These are phyloP conservation scores for Geotrypetes seraphini DNA, from an alignment of 2,797 vertebrate genomes.

Conservation along the genomic window DNA sequence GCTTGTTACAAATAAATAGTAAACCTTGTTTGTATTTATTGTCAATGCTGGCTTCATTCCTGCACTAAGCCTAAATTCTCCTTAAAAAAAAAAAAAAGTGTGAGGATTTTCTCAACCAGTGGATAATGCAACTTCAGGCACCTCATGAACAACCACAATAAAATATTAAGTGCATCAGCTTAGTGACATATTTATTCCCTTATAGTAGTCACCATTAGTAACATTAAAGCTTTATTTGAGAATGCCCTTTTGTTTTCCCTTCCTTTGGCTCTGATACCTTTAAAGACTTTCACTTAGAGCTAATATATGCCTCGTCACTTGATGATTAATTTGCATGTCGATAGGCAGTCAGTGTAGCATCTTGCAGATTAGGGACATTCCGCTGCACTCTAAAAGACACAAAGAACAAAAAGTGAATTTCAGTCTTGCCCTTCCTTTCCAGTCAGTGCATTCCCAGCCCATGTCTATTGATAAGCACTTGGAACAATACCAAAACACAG, in stretches of 20 bases:
- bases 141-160: slow-evolving; percentile 1
- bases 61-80: too few species aligned
- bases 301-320: slow-evolving; percentile 36
- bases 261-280: slow-evolving; percentile 22
- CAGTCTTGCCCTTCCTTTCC: slow-evolving; percentile 69
- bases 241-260: too few species aligned
- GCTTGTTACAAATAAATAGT: too few species aligned
- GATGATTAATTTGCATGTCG: slow-evolving; percentile 86
- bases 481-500: slow-evolving; percentile 84
- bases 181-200: not conserved
- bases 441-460: slow-evolving; percentile 65
- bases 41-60: slow-evolving; percentile 9
- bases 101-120: not conserved
- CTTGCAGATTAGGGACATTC: slow-evolving; percentile 90
- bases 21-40: not conserved
- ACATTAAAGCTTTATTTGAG: not conserved
- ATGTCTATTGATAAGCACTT: slow-evolving; percentile 67
- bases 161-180: not conserved
- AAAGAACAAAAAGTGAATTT: slow-evolving; percentile 64
- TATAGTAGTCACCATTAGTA: not conserved
- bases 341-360: slow-evolving; percentile 62
- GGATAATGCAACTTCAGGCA: not conserved
- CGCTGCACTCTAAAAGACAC: slow-evolving; percentile 90
- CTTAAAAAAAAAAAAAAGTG: slow-evolving; percentile 3
- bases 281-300: slow-evolving; percentile 32